A percentile compares a stretch with the other conserved stretches of the same genome.
Conservation (phyloP, 2,113 vertebrate genomes). For the Microcebus murinus region DNA sequence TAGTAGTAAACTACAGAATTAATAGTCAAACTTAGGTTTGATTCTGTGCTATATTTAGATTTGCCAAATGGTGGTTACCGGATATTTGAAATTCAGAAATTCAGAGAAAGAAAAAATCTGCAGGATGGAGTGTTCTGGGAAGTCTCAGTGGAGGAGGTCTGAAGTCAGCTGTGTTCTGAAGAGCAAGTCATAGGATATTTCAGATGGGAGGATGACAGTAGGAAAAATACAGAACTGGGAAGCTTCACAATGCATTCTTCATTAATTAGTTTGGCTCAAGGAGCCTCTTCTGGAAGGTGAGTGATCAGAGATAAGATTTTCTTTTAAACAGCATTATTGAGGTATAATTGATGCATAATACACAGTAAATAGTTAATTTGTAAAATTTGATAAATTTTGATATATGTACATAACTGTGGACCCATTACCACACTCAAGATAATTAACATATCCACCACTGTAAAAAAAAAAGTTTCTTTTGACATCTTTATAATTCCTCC, state of each 20-base stretch:
- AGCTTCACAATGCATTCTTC: not conserved
- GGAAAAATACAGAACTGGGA: not conserved
- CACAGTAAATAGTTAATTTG: not conserved
- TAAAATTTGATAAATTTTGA: not conserved
- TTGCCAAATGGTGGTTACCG: not conserved
- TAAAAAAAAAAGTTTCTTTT: not conserved
- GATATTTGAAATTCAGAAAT: not conserved
- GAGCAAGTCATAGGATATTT: not conserved
- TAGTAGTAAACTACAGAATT: not conserved
- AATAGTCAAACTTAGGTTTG: not conserved
- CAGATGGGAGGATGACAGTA: not conserved
- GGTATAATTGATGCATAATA: not conserved
- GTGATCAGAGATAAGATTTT: not conserved
- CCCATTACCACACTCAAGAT: not conserved
- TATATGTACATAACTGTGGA: not conserved
- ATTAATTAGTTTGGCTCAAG: not conserved
- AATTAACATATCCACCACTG: not conserved
- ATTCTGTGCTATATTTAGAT: not conserved
- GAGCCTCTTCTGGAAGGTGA: not conserved
- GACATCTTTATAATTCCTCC: not conserved
- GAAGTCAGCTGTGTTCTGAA: not conserved
- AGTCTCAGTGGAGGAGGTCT: not conserved
- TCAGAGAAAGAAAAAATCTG: not conserved
- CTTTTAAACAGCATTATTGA: not conserved
- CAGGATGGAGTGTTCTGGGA: not conserved